Evolutionary conservation across 2,797 vertebrate genomes (phyloP).

Genomic region (Catamblyrhynchus diadema): DNA sequence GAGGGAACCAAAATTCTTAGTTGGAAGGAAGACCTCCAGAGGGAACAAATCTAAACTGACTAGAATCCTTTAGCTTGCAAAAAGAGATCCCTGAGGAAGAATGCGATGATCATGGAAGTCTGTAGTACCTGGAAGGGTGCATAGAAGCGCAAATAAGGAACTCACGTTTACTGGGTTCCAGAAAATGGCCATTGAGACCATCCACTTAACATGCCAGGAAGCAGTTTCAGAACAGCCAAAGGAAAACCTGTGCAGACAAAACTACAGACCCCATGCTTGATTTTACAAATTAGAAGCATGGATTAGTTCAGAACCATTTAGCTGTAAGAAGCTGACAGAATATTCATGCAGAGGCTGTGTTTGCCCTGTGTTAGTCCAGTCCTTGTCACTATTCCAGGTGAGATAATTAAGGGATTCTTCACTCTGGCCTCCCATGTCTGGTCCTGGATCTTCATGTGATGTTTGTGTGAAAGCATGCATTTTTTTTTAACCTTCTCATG

Average conservation of each 20-base stretch:
- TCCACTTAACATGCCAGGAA: neutral
- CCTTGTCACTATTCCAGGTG: neutral
- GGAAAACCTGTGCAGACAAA: neutral
- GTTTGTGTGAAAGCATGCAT: neutral
- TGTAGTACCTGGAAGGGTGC: neutral
- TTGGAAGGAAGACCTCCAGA: neutral
- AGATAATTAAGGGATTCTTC: neutral
- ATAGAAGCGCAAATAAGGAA: neutral
- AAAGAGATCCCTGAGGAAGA: neutral
- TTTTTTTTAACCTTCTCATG: neutral
- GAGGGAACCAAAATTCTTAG: neutral
- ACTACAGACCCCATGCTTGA: neutral
- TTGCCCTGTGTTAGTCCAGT: neutral
- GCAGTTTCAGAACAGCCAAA: neutral
- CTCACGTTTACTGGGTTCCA: neutral
- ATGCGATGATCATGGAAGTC: neutral
- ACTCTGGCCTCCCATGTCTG: neutral
- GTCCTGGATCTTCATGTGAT: neutral
- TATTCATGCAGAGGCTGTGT: neutral
- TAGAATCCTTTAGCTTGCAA: neutral
- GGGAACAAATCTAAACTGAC: neutral
- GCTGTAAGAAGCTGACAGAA: neutral
- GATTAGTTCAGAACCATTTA: neutral
- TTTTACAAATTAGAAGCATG: neutral
- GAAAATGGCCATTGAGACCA: neutral